Evolutionary conservation across 2,888 invertebrate species (phyloP), one percentile per base, ranked within the genome.

Genomic region (Stratiomys singularior): DNA sequence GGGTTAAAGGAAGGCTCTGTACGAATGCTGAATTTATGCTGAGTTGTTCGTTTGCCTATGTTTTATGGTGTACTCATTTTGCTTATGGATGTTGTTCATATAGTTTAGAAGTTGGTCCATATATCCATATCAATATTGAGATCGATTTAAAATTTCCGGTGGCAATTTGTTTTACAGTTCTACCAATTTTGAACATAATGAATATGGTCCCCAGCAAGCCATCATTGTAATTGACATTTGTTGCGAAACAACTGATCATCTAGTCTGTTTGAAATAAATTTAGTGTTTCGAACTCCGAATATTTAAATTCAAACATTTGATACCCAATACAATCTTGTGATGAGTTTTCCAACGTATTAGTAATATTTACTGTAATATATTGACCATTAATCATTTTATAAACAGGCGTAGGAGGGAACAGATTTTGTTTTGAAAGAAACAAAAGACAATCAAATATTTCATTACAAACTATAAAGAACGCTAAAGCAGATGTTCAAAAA

Each of bases 401-500:
- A 11, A 28, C 28, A 28, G 13, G 5, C 4, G 27, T 28, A 28
- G 15, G 15, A 25, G 15, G 7, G 0, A 64, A 64, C 30, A 64
- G 28, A 27, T n/a, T 27, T n/a, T 28, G 1, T 15, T 11, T 13
- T 28, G 28, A 64, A n/a, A 11, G 64, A 25, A 64, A 52, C n/a
- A n/a, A 15, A 52, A n/a, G 15, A 52, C 52, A 37, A 37, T 37
- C 3, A 5, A 5, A 9, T 9, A 5, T 37, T 37, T 37, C 37
- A 37, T 37, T 9, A 9, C 9, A 3, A 37, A 5, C 9, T 56
- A 56, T 15, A 30, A 18, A 18, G 37, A 60, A 74, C 44, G 74
- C 52, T 74, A 44, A 74, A 74, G 74, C 30, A 74, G 60, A 58
- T 74, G 74, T 74, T 74, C 37, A 74, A 74, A 30, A 58, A 74